These are phyloP conservation scores for Meandrina meandrites DNA, from an alignment of 92 coral and sea anemone genomes.

Conservation along the genomic window DNA sequence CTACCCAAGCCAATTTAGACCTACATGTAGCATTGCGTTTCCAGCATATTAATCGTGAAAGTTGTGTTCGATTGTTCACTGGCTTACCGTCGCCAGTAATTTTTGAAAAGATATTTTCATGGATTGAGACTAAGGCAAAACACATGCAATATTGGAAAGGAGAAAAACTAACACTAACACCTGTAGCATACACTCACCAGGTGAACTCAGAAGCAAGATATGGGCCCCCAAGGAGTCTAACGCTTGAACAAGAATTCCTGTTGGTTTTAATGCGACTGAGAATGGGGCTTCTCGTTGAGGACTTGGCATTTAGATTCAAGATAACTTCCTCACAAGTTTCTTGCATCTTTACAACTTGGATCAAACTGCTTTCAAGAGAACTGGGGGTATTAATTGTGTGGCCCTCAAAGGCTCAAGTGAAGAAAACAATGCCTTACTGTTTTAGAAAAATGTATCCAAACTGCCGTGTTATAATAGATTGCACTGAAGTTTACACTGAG, in stretches of 20 bases:
- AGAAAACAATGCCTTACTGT: conserved; percentile 31
- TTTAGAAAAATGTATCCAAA: conserved; percentile 35
- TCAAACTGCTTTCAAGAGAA: conserved; percentile 38
- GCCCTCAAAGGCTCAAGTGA: conserved; percentile 21
- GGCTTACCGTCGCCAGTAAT: conserved; percentile 8
- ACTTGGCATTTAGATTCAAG: conserved; percentile 11
- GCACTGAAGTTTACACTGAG: conserved; percentile 48
- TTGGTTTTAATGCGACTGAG: conserved; percentile 49
- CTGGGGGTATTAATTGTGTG: conserved; percentile 42
- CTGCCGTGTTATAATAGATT: conserved; percentile 30
- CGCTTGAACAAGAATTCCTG: conserved; percentile 53
- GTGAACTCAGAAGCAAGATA: background rate
- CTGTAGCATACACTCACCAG: background rate
- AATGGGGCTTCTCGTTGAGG: conserved; percentile 37
- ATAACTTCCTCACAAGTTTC: conserved; percentile 17
- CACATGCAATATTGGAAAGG: conserved; percentile 4
- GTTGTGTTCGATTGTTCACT: background rate
- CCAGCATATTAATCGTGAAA: conserved; percentile 13
- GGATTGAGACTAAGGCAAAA: conserved; percentile 3
- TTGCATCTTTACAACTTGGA: conserved; percentile 41
- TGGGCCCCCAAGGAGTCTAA: conserved; percentile 48
- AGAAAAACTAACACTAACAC: background rate
- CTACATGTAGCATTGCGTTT: conserved; percentile 8
- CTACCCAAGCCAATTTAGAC: conserved; percentile 14
- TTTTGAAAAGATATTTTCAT: background rate